phyloP scores from a whole-genome alignment of 2,888 invertebrate genomes.

The Hydriomena furcata region DNA sequence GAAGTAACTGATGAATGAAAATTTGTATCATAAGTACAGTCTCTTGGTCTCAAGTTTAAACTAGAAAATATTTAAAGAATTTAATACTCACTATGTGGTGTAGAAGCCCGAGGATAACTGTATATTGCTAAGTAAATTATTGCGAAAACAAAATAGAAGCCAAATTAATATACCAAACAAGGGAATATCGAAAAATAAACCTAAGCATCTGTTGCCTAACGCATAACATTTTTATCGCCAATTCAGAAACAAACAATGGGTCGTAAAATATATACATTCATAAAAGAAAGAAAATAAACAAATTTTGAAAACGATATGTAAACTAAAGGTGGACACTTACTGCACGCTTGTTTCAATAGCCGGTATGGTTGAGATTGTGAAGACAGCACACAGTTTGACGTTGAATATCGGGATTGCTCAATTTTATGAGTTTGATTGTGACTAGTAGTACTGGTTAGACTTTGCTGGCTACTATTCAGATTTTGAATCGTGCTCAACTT shows the following conservation, averaged over 20 bases:
- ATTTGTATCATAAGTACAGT: no score
- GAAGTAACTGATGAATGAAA: no score
- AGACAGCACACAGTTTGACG: slow-evolving; percentile 63
- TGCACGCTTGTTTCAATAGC: slow-evolving; percentile 60
- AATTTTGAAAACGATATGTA: no score
- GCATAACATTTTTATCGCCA: slow-evolving; percentile 34
- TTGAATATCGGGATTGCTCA: slow-evolving; percentile 56
- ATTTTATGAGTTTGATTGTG: slow-evolving; percentile 8
- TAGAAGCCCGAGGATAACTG: slow-evolving; percentile 80
- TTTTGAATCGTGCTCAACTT: slow-evolving; percentile 38
- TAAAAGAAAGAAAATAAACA: slow-evolving; percentile 12
- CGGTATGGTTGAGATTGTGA: slow-evolving; percentile 63
- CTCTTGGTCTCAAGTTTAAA: no score
- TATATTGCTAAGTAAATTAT: slow-evolving; percentile 63
- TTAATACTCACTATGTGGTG: slow-evolving; percentile 76
- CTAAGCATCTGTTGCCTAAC: slow-evolving; percentile 29
- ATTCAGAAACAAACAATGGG: slow-evolving; percentile 35
- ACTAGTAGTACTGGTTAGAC: slow-evolving; percentile 9
- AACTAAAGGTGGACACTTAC: no score
- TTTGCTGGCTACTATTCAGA: slow-evolving; percentile 7
- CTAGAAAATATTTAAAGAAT: slow-evolving; percentile 3
- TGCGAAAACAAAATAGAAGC: slow-evolving; percentile 17
- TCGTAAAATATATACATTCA: slow-evolving; percentile 34
- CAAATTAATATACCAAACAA: slow-evolving; percentile 5
- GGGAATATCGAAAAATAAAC: slow-evolving; percentile 12